Evolutionary conservation across 2,113 vertebrate genomes (phyloP).

Genomic region (Epinephelus fuscoguttatus): DNA sequence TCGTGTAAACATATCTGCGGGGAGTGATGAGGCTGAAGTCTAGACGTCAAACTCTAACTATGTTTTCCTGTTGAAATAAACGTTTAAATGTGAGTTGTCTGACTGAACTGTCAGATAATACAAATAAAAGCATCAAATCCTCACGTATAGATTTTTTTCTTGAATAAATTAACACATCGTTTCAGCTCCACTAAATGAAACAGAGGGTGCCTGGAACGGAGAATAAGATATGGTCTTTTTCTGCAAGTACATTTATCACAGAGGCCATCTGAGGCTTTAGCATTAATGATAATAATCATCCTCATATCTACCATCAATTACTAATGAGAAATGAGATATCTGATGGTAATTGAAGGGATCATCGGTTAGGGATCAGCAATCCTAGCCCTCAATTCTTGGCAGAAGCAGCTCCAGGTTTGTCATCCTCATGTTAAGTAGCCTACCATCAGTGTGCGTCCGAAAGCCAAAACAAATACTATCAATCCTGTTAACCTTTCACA

Average conservation of each 20-base stretch:
- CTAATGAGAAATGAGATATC: not conserved
- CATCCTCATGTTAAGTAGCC: constrained; percentile 39
- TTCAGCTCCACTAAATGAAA: not conserved
- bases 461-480: constrained; percentile 60
- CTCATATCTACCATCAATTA: not conserved
- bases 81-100: too few relatives aligned
- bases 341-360: not conserved
- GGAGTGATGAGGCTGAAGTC: too few relatives aligned
- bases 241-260: not conserved
- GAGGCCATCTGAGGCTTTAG: not conserved
- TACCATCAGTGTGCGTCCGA: constrained; percentile 26
- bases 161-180: not conserved
- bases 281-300: not conserved
- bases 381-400: constrained; percentile 1
- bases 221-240: not conserved
- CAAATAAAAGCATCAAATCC: not conserved
- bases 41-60: too few relatives aligned
- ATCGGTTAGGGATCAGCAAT: constrained; percentile 17
- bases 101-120: not conserved
- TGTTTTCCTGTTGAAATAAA: too few relatives aligned
- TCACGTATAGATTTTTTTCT: not conserved
- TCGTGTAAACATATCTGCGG: too few relatives aligned
- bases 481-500: constrained; percentile 34
- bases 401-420: constrained; percentile 23
- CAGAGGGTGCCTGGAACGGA: not conserved